These are phyloP conservation scores for Drosophila truncata DNA, from an alignment of 1,140 invertebrate species.

Conservation along the genomic window DNA sequence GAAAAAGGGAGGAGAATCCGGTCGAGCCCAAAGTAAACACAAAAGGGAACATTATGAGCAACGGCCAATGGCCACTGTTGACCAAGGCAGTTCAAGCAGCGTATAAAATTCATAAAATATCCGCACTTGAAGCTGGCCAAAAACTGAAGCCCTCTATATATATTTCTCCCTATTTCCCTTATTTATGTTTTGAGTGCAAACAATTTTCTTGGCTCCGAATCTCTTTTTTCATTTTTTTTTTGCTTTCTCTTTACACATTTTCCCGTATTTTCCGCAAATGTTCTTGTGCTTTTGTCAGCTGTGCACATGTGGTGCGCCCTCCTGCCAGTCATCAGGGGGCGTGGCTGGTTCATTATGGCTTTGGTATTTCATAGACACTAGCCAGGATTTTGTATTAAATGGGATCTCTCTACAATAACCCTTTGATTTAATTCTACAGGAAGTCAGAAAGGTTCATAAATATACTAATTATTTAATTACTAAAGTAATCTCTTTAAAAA, in stretches of 20 bases:
- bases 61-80: slow-evolving; percentile 30
- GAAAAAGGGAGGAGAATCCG: slow-evolving; percentile 1
- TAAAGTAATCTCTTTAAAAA: neutral
- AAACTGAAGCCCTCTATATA: slow-evolving; percentile 34
- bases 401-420: neutral
- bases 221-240: neutral
- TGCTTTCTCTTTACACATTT: neutral
- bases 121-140: slow-evolving; percentile 67
- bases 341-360: slow-evolving; percentile 61
- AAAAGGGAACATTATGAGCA: slow-evolving; percentile 1
- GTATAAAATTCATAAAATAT: slow-evolving; percentile 83
- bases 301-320: slow-evolving; percentile 66
- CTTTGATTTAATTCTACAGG: neutral
- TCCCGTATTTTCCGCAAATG: slow-evolving; percentile 32
- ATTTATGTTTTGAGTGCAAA: slow-evolving; percentile 70
- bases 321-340: slow-evolving; percentile 23
- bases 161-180: slow-evolving; percentile 41
- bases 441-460: neutral
- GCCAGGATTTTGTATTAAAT: neutral
- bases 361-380: slow-evolving; percentile 55
- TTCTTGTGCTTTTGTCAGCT: slow-evolving; percentile 75
- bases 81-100: slow-evolving; percentile 69
- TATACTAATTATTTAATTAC: neutral
- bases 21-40: slow-evolving; percentile 32
- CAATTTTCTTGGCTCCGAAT: slow-evolving; percentile 55